Evolutionary conservation across 2,113 vertebrate species (phyloP).

Genomic region (Zosterops pallidus): DNA sequence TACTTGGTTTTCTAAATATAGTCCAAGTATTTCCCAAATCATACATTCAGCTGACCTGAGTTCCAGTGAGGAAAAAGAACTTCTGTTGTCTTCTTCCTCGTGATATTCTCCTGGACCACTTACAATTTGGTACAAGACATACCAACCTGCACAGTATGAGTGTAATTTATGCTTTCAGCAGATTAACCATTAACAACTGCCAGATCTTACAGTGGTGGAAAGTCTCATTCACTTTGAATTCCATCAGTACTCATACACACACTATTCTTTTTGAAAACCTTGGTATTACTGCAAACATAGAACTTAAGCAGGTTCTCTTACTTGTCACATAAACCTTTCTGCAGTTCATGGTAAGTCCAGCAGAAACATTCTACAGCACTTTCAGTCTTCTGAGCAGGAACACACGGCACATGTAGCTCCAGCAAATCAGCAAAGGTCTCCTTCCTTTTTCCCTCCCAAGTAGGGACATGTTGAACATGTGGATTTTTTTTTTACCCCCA

Average conservation of each 20-base stretch:
- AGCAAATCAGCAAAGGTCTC: background rate
- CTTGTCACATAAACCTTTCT: background rate
- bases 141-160: background rate
- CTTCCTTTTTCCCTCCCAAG: background rate
- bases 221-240: background rate
- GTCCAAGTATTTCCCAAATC: background rate
- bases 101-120: background rate
- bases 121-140: background rate
- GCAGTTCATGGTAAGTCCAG: background rate
- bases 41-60: background rate
- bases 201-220: background rate
- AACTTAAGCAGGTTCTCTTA: background rate
- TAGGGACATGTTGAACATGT: background rate
- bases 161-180: background rate
- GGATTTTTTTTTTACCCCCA: background rate
- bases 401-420: background rate
- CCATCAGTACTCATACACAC: background rate
- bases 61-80: background rate
- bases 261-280: background rate
- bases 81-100: background rate
- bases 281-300: background rate
- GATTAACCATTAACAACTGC: background rate
- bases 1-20: background rate
- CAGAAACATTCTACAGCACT: background rate
- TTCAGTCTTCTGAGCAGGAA: background rate